Evolutionary conservation across 2,888 invertebrate genomes (phyloP), one percentile per base, ranked within the genome.

Genomic region (Empis livida): DNA sequence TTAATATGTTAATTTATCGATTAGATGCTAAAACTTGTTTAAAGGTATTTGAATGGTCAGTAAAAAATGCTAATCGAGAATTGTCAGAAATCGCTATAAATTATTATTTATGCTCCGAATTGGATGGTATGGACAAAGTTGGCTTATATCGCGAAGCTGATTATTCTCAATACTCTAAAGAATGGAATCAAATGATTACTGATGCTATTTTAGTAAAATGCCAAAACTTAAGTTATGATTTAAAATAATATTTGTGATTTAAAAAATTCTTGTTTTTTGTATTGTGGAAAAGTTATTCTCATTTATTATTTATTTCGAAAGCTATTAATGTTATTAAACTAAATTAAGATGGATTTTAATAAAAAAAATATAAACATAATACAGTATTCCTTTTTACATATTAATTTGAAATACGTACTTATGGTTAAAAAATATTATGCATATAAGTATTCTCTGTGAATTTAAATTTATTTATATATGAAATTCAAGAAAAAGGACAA

Each of bases 101-200:
- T 45, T 70, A 60, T 50, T 70, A 65, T 56, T 55, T 70, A 42
- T 65, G 63, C 51, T 59, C 67, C 17, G 42, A 58, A 17, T 55
- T 69, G 37, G 51, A 59, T 9, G 54, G 59, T 0, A 54, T 57
- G 15, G 59, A 59, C 14, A 70, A 68, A 53, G 57, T 65, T 5
- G 51, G 61, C 32, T 54, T 70, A 17, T 70, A 63, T 49, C 59
- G 61, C n/a, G 57, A 59, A 11, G 69, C 68, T 14, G 64, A 67
- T 47, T 59, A 62, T 42, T 68, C 68, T 1, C 55, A 58, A 17
- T 67, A 60, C 51, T 62, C 64, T 9, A 60, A 59, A 17, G 66
- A 67, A 52, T 70, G 70, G 70, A 62, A 64, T 52, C 63, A 69
- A 56, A 60, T 69, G 58, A 62, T 70, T 23, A 59, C 61, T 38